phyloP scores from a whole-genome alignment of 2,113 vertebrate genomes.

The Plestiodon gilberti region DNA sequence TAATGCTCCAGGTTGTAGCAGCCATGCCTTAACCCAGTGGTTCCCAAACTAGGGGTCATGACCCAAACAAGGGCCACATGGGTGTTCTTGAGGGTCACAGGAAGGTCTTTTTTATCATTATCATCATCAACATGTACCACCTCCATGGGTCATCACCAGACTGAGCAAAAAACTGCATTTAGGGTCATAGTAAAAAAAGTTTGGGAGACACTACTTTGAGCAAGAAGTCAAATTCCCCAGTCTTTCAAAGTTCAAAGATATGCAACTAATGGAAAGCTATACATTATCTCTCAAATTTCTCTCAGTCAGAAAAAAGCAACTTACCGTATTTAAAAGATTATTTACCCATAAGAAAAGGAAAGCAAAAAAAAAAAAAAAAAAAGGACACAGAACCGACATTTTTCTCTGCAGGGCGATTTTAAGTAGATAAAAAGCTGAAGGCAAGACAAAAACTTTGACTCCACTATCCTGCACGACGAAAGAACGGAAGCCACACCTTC shows the following conservation, averaged over 20 bases:
- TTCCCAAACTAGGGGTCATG: too few relatives aligned
- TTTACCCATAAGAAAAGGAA: not conserved
- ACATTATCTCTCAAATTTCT: not conserved
- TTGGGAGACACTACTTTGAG: too few relatives aligned
- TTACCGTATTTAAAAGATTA: not conserved
- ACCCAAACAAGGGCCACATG: too few relatives aligned
- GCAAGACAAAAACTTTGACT: not conserved
- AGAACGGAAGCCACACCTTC: not conserved
- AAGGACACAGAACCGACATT: not conserved
- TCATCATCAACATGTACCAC: too few relatives aligned
- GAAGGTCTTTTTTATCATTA: too few relatives aligned
- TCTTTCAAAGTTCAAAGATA: not conserved
- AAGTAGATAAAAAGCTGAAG: slow-evolving; percentile 1
- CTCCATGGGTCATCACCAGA: too few relatives aligned
- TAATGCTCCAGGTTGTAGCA: not conserved
- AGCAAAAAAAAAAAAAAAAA: slow-evolving; percentile 2
- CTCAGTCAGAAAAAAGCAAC: not conserved
- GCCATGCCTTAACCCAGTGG: not conserved
- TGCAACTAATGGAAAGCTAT: not conserved
- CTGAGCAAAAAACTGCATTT: too few relatives aligned
- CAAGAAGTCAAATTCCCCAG: not conserved
- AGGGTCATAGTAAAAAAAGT: too few relatives aligned
- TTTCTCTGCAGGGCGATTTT: slow-evolving; percentile 1
- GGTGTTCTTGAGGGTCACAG: too few relatives aligned
- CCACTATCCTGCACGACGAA: not conserved